phyloP scores from a whole-genome alignment of 2,888 invertebrate genomes.

The Pristionchus exspectatus region DNA sequence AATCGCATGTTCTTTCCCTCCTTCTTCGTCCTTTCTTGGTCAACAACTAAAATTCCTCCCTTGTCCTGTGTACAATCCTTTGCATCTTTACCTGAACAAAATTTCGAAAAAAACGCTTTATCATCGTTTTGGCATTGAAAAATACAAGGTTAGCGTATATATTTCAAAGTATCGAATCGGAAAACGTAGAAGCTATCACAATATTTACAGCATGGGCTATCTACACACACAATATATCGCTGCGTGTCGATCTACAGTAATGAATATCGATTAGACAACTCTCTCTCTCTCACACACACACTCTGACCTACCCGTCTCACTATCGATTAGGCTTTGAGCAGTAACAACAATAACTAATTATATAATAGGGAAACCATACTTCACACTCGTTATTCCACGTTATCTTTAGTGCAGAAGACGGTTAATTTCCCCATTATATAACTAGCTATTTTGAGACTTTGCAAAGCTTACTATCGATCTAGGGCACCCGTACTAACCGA shows the following conservation, averaged over 20 bases:
- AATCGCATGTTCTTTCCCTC: slow-evolving; percentile 14
- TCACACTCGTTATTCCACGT: no score
- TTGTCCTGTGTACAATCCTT: no score
- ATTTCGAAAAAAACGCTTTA: no score
- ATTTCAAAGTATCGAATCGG: background rate
- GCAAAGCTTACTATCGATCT: background rate
- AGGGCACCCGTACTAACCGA: background rate
- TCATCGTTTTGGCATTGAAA: no score
- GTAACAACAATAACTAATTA: no score
- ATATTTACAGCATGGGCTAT: slow-evolving; percentile 13
- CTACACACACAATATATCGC: background rate
- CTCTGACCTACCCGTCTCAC: background rate
- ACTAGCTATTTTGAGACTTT: no score
- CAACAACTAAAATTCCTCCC: background rate
- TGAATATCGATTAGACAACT: background rate
- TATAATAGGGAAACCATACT: no score
- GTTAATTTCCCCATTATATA: no score
- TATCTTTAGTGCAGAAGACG: no score
- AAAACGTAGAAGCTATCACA: background rate
- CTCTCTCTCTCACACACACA: background rate
- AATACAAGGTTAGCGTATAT: no score
- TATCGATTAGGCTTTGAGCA: background rate
- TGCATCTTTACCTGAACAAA: no score
- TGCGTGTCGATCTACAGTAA: background rate
- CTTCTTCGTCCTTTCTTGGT: background rate